A percentile compares a stretch with the other conserved stretches of the same genome.
Evolutionary conservation across 2,797 vertebrate genomes (phyloP).

Genomic region (Esox lucius): DNA sequence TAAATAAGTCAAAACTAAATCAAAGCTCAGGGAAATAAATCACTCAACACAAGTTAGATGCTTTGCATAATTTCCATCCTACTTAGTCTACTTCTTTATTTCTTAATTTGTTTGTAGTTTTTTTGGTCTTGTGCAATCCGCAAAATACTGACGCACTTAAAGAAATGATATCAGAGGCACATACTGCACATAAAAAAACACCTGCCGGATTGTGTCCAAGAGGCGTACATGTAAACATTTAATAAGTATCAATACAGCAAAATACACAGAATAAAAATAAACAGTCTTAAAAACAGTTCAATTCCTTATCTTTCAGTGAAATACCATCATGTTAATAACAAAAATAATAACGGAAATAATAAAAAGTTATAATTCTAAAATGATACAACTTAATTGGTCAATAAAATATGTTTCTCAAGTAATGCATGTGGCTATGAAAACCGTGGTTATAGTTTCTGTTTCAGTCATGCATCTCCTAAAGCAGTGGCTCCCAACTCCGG

Average conservation of each 20-base stretch:
- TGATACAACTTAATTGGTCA: slow-evolving; percentile 47
- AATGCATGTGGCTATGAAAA: slow-evolving; percentile 42
- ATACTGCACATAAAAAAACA: slow-evolving; percentile 51
- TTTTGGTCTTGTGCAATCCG: slow-evolving; percentile 71
- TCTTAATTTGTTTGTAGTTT: slow-evolving; percentile 42
- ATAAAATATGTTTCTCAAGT: slow-evolving; percentile 61
- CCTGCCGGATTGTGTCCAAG: slow-evolving; percentile 44
- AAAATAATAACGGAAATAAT: slow-evolving; percentile 11
- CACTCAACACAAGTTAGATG: slow-evolving; percentile 28
- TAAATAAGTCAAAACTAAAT: no score
- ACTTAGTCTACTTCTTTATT: slow-evolving; percentile 52
- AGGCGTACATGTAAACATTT: slow-evolving; percentile 55
- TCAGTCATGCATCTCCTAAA: slow-evolving; percentile 61
- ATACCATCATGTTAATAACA: slow-evolving; percentile 46
- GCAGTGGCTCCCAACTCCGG: no score
- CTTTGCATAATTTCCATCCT: slow-evolving; percentile 63
- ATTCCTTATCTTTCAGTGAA: slow-evolving; percentile 37
- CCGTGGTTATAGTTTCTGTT: slow-evolving; percentile 55
- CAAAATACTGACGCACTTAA: slow-evolving; percentile 62
- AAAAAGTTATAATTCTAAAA: slow-evolving; percentile 54
- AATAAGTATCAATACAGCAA: slow-evolving; percentile 55
- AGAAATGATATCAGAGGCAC: slow-evolving; percentile 68
- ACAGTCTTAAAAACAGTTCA: slow-evolving; percentile 22
- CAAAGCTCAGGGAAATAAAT: slow-evolving; percentile 3
- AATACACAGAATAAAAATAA: slow-evolving; percentile 45